A percentile compares a stretch with the other conserved stretches of the same genome.
Evolutionary conservation across 64 coral and sea anemone species (phyloP).

Genomic region (Pocillopora damicornis): DNA sequence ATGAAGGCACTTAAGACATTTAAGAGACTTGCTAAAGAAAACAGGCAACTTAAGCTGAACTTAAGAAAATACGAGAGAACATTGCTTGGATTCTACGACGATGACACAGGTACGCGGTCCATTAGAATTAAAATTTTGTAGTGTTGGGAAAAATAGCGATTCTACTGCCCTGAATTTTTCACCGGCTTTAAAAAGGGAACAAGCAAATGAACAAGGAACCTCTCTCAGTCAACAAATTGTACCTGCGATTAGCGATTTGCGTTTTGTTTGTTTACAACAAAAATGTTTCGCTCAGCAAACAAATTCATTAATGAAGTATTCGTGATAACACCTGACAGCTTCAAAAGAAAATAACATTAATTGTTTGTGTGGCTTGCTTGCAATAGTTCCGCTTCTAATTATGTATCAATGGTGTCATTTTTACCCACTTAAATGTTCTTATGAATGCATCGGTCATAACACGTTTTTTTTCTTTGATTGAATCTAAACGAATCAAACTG

Average conservation of each 20-base stretch:
- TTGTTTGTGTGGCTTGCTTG: neutral
- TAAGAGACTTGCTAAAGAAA: constrained; percentile 87
- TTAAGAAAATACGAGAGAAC: constrained; percentile 85
- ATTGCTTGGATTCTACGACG: constrained; percentile 77
- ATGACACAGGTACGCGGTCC: constrained; percentile 73
- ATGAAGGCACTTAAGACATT: constrained; percentile 99
- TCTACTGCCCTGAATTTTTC: neutral
- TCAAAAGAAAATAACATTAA: constrained; percentile 2
- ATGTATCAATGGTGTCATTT: neutral
- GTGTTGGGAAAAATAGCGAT: neutral
- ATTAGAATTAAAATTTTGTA: neutral
- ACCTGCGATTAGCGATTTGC: neutral
- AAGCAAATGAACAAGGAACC: neutral
- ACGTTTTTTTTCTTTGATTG: neutral
- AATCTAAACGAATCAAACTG: no score
- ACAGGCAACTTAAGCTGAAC: constrained; percentile 77
- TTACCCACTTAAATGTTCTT: neutral
- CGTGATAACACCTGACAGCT: no score
- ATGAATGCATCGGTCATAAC: neutral
- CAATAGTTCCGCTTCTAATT: neutral
- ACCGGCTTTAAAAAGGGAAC: neutral
- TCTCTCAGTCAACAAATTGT: neutral
- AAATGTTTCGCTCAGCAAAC: neutral
- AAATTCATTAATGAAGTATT: neutral
- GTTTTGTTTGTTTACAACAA: neutral